phyloP scores from a whole-genome alignment of 1,140 invertebrate genomes.

The Calosoma granatense region DNA sequence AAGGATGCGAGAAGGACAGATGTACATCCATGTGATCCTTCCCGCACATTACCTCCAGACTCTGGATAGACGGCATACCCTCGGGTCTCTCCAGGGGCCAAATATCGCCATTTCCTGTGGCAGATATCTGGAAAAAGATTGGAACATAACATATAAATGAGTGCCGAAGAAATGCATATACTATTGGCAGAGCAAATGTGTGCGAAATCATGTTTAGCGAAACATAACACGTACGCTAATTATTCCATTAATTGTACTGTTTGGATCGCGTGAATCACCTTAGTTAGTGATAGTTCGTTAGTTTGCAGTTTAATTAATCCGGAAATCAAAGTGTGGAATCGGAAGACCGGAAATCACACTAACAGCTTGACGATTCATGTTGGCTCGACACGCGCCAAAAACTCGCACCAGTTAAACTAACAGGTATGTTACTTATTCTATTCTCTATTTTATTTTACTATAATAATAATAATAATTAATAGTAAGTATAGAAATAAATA shows the following conservation, averaged over 20 bases:
- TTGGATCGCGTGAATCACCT: neutral
- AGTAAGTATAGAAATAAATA: too few species aligned
- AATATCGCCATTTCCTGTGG: conserved; percentile 42
- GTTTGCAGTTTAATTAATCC: neutral
- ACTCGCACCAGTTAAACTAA: too few species aligned
- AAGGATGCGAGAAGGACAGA: conserved; percentile 80
- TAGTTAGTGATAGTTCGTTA: neutral
- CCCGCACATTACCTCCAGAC: conserved; percentile 86
- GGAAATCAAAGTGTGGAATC: neutral
- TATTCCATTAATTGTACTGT: neutral
- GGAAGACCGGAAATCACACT: neutral
- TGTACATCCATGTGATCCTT: conserved; percentile 91
- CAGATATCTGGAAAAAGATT: too few species aligned
- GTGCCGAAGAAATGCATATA: too few species aligned
- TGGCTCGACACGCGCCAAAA: neutral
- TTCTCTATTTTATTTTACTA: too few species aligned
- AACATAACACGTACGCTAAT: neutral
- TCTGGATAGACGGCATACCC: conserved; percentile 72
- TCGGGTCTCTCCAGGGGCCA: conserved; percentile 70
- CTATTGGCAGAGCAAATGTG: too few species aligned
- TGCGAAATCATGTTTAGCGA: neutral
- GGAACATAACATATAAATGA: too few species aligned
- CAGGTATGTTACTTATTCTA: too few species aligned
- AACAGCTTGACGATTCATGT: too few species aligned
- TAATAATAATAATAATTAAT: too few species aligned